Evolutionary conservation across 2,888 invertebrate species (phyloP), one percentile per base, ranked within the genome.

Genomic region (Ariolimax columbianus): DNA sequence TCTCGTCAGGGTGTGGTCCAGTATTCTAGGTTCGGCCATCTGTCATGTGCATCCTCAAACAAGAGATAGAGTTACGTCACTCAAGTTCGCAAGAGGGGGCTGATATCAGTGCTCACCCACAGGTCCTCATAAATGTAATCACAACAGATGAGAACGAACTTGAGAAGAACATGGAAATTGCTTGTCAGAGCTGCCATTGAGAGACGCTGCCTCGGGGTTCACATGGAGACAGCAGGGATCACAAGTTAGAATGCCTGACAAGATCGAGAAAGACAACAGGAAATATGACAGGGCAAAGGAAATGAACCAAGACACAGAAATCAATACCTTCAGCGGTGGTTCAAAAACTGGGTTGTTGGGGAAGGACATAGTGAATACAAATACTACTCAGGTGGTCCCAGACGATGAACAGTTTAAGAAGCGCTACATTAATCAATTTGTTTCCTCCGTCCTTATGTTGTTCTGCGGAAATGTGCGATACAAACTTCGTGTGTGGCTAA

Each of bases 41-140:
- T 73, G 47, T 43, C 73, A n/a, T 9, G 43, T 30, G n/a, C 73
- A 73, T 43, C n/a, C 30, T 43, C 36, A 26, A 47, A 43, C 43
- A 30, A n/a, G 43, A 26, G 7, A 30, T 7, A 30, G 73, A 73
- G 47, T 73, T 73, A 73, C 73, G 47, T 73, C 73, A 73, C 73
- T n/a, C n/a, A n/a, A 30, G n/a, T 73, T 30, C 43, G 26, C 40
- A 26, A 26, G 26, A 40, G 40, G 26, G 4, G 26, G 23, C 40
- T 36, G 40, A 73, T 47, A 73, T 73, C 73, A 73, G 73, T 73
- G 26, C 73, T 43, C 73, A 43, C 73, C 43, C 43, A 47, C 19
- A 6, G 43, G 30, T 30, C 14, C 73, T 73, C 73, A 73, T n/a
- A 73, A 73, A 73, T 47, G 73, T 73, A 73, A 73, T 73, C 73